phyloP scores from a whole-genome alignment of 1,140 invertebrate genomes.

The Galleria mellonella region DNA sequence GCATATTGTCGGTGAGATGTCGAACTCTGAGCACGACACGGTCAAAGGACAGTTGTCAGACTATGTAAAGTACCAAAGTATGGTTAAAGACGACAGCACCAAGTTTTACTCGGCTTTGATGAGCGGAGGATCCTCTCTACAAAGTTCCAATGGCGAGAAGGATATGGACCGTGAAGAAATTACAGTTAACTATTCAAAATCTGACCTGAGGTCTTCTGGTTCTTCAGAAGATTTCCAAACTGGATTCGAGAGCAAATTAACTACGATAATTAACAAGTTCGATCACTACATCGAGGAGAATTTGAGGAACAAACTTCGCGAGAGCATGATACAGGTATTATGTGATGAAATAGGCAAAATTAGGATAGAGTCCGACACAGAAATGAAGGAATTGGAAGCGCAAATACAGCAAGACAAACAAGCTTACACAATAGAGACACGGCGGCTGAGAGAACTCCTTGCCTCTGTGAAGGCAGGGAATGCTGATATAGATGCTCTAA shows the following conservation, averaged over 20 bases:
- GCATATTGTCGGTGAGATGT: conserved; percentile 73
- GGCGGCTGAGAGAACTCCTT: conserved; percentile 58
- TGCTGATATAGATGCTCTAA: conserved; percentile 70
- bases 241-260: conserved; percentile 49
- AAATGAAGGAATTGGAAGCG: conserved; percentile 61
- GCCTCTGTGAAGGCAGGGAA: conserved; percentile 70
- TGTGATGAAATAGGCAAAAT: conserved; percentile 66
- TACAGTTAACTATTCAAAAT: conserved; percentile 57
- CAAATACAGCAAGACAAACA: conserved; percentile 62
- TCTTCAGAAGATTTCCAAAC: conserved; percentile 50
- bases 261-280: conserved; percentile 56
- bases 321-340: conserved; percentile 71
- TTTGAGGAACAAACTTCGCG: conserved; percentile 62
- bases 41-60: conserved; percentile 60
- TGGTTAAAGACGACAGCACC: conserved; percentile 59
- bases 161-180: conserved; percentile 62
- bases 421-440: conserved; percentile 59
- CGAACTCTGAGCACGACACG: conserved; percentile 65
- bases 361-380: conserved; percentile 62
- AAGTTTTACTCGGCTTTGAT: conserved; percentile 58
- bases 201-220: conserved; percentile 45
- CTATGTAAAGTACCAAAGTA: conserved; percentile 60
- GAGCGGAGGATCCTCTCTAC: conserved; percentile 41
- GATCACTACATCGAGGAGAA: conserved; percentile 57
- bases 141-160: conserved; percentile 57